A percentile compares a stretch with the other conserved stretches of the same genome.
phyloP scores from a whole-genome alignment of 2,888 invertebrate genomes.

The Sinelater perroti region DNA sequence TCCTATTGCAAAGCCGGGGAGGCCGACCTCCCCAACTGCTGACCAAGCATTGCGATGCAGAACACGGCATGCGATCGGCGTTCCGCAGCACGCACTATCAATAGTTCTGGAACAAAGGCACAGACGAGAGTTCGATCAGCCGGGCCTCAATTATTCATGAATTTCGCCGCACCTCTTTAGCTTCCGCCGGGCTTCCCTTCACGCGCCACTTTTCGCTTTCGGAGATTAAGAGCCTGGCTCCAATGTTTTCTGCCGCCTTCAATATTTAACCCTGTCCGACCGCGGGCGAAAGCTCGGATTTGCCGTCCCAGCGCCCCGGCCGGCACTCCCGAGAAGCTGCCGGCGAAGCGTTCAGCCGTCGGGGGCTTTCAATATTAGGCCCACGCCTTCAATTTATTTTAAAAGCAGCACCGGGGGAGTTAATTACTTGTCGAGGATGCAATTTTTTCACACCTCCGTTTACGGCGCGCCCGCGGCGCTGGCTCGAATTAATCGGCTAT shows the following conservation, averaged over 20 bases:
- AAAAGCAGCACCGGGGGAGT: constrained; percentile 18
- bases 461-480: constrained; percentile 7
- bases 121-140: constrained; percentile 24
- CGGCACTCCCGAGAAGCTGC: too few relatives aligned
- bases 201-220: constrained; percentile 7
- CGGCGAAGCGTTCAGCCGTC: neutral
- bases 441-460: constrained; percentile 27
- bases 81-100: constrained; percentile 35
- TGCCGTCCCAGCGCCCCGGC: too few relatives aligned
- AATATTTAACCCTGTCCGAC: too few relatives aligned
- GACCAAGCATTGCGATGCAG: constrained; percentile 32
- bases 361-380: constrained; percentile 15
- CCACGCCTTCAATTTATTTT: constrained; percentile 27
- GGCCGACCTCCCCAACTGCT: too few relatives aligned
- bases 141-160: constrained; percentile 26
- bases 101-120: constrained; percentile 28
- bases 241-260: neutral
- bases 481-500: constrained; percentile 18
- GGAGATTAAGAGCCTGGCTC: constrained; percentile 1
- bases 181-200: constrained; percentile 14
- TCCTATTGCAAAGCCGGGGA: too few relatives aligned
- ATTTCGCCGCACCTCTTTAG: constrained; percentile 21
- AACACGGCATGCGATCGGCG: constrained; percentile 37
- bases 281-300: too few relatives aligned
- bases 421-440: constrained; percentile 25